Percentiles rank a stretch among this genome's conserved stretches.
phyloP scores from a whole-genome alignment of 2,888 invertebrate genomes.

The Formica aserva region DNA sequence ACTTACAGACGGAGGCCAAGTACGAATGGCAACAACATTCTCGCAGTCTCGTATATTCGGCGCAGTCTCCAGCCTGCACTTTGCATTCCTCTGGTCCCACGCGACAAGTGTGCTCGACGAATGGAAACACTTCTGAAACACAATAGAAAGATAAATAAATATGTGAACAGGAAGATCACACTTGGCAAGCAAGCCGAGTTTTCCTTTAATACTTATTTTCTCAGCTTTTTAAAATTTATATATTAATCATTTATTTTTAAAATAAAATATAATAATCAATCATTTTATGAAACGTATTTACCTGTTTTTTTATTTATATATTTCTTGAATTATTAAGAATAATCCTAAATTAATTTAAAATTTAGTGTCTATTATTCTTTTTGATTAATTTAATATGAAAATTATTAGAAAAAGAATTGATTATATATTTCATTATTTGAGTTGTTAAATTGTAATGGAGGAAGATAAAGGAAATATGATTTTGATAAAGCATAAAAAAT shows the following conservation, averaged over 20 bases:
- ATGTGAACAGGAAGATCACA: not conserved
- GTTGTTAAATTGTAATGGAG: not conserved
- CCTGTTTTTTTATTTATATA: not conserved
- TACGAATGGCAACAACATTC: constrained; percentile 90
- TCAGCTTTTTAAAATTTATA: not conserved
- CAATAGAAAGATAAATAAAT: constrained; percentile 45
- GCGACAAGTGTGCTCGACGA: constrained; percentile 90
- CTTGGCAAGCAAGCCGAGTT: not conserved
- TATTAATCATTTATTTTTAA: not conserved
- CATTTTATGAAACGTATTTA: not conserved
- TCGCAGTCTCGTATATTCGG: constrained; percentile 88
- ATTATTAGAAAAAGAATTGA: constrained; percentile 28
- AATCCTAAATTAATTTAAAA: not conserved
- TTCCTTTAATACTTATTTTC: not conserved
- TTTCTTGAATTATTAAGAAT: not conserved
- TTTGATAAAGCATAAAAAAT: constrained; percentile 1
- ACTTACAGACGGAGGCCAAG: constrained; percentile 89
- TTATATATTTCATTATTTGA: not conserved
- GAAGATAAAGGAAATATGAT: not conserved
- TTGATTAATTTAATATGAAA: not conserved
- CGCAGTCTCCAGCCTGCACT: constrained; percentile 88
- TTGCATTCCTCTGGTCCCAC: constrained; percentile 88
- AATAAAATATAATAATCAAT: not conserved
- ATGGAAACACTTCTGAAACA: constrained; percentile 89
- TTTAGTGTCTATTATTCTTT: not conserved